phyloP scores from a whole-genome alignment of 2,113 vertebrate genomes.

The Thunnus thynnus region DNA sequence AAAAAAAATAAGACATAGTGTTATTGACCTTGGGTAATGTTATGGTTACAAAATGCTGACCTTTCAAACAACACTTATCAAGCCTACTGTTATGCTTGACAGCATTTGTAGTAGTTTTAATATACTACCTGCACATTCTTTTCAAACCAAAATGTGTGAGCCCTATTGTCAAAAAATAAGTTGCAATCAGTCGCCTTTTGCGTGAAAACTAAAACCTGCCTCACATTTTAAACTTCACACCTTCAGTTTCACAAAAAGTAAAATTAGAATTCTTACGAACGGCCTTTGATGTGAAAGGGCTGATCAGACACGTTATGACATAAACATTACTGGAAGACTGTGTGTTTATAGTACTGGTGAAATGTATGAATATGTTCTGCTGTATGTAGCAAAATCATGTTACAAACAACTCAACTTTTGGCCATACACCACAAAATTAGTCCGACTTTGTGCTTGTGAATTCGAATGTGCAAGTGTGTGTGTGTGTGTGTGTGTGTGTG shows the following conservation, averaged over 20 bases:
- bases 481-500: slow-evolving; percentile 2
- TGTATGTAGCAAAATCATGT: neutral
- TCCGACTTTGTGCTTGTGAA: slow-evolving; percentile 42
- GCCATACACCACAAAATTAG: neutral
- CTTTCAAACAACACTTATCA: slow-evolving; percentile 24
- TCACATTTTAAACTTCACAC: slow-evolving; percentile 16
- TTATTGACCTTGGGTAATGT: slow-evolving; percentile 61
- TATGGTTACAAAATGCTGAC: slow-evolving; percentile 60
- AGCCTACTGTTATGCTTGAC: neutral
- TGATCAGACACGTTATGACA: slow-evolving; percentile 23
- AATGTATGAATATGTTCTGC: slow-evolving; percentile 13
- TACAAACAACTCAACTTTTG: slow-evolving; percentile 9
- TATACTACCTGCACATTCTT: slow-evolving; percentile 19
- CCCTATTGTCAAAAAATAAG: slow-evolving; percentile 23
- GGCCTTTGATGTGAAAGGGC: slow-evolving; percentile 7
- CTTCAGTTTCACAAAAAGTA: neutral
- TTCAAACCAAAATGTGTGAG: slow-evolving; percentile 23
- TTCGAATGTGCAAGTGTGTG: slow-evolving; percentile 1
- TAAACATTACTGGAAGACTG: slow-evolving; percentile 67
- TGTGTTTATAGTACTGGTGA: slow-evolving; percentile 38
- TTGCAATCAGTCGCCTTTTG: neutral
- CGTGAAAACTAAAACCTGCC: neutral
- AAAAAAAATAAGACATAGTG: slow-evolving; percentile 64
- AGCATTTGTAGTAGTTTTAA: slow-evolving; percentile 27
- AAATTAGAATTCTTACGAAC: slow-evolving; percentile 4